Evolutionary conservation across 2,113 vertebrate species (phyloP).

Genomic region (Osmerus mordax): DNA sequence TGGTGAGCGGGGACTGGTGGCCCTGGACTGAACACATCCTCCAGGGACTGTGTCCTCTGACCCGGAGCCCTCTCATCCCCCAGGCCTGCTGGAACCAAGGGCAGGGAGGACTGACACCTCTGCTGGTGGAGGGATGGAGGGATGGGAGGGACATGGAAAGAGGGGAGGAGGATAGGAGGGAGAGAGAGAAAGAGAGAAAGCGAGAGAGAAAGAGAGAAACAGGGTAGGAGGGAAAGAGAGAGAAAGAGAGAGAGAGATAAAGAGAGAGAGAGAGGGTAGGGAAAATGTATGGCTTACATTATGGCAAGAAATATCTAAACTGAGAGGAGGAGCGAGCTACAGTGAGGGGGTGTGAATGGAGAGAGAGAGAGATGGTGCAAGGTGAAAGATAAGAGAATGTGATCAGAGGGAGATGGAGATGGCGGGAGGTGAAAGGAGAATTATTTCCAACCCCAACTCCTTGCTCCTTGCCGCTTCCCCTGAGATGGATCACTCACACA

Average conservation of each 20-base stretch:
- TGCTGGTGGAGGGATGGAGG: background rate
- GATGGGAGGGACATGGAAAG: conserved; percentile 1
- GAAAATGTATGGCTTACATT: conserved; percentile 3
- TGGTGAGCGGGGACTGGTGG: background rate
- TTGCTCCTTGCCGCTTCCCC: conserved; percentile 16
- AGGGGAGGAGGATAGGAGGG: background rate
- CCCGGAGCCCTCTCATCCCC: too few species aligned
- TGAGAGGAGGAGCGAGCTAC: too few species aligned
- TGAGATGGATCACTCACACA: background rate
- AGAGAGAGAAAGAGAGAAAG: conserved; percentile 4
- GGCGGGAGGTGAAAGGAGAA: conserved; percentile 50
- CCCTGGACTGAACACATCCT: background rate
- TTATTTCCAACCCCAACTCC: conserved; percentile 46
- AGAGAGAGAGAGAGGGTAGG: background rate
- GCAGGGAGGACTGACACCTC: background rate
- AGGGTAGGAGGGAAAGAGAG: background rate
- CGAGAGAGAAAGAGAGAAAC: background rate
- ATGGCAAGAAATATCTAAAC: background rate
- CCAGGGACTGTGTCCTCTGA: too few species aligned
- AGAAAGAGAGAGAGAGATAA: conserved; percentile 1
- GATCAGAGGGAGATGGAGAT: background rate
- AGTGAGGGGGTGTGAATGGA: background rate
- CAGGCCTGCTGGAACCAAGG: too few species aligned
- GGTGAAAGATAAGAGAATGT: background rate
- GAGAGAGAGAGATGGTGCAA: conserved; percentile 3